phyloP scores from a whole-genome alignment of 2,113 vertebrate genomes.

The Heterotis niloticus region DNA sequence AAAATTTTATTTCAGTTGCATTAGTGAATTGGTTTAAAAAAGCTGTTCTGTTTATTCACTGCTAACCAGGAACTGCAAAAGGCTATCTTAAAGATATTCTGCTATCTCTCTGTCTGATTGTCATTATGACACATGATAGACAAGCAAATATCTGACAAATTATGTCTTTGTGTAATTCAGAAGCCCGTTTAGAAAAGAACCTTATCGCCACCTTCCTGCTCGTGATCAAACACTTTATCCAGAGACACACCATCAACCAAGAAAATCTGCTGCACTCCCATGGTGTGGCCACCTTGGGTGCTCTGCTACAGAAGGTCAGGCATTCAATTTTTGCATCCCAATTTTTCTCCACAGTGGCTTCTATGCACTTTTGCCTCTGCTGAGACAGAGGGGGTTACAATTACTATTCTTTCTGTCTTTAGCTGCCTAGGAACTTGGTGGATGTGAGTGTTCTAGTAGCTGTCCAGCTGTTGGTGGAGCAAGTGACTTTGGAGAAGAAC shows the following conservation, averaged over 20 bases:
- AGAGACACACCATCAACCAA: conserved; percentile 89
- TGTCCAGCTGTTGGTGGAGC: conserved; percentile 85
- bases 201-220: conserved; percentile 87
- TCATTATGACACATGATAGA: neutral
- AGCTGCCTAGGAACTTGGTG: conserved; percentile 81
- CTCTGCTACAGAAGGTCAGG: conserved; percentile 87
- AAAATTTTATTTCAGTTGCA: neutral
- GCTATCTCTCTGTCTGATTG: neutral
- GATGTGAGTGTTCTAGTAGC: conserved; percentile 92
- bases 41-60: neutral
- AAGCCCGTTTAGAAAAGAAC: conserved; percentile 92
- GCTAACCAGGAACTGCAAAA: neutral
- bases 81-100: neutral
- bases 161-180: conserved; percentile 55
- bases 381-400: neutral
- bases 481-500: conserved; percentile 86
- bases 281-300: conserved; percentile 77
- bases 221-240: conserved; percentile 90
- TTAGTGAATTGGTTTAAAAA: neutral
- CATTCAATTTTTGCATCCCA: neutral
- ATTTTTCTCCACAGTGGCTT: neutral
- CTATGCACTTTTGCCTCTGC: neutral
- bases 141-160: neutral
- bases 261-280: conserved; percentile 86
- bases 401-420: neutral